Percentiles rank a stretch among this genome's conserved stretches.
Conservation (phyloP, 2,113 vertebrate species). For the Heterocephalus glaber region DNA sequence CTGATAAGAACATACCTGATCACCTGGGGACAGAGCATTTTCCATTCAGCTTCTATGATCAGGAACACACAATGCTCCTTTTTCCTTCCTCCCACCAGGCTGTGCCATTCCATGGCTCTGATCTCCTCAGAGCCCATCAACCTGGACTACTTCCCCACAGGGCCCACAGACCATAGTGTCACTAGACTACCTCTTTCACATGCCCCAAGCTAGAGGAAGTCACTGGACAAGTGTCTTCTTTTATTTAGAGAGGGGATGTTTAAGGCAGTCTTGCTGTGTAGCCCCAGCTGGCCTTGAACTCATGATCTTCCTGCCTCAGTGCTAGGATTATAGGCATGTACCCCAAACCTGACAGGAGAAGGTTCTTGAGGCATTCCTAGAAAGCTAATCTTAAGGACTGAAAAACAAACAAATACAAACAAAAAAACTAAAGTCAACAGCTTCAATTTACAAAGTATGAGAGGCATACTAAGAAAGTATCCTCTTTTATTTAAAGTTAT, state of each 20-base stretch:
- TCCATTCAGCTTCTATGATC: too few species aligned
- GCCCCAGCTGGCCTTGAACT: not conserved
- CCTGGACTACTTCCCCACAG: too few species aligned
- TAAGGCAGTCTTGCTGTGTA: not conserved
- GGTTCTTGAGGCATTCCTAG: not conserved
- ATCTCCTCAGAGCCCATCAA: too few species aligned
- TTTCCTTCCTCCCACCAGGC: too few species aligned
- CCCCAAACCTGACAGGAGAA: not conserved
- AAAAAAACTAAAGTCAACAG: not conserved
- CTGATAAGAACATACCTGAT: not conserved
- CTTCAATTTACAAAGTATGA: not conserved
- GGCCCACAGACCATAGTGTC: not conserved
- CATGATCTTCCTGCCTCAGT: not conserved
- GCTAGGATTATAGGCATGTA: not conserved
- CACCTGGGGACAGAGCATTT: not conserved
- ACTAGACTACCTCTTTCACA: not conserved
- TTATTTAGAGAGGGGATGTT: not conserved
- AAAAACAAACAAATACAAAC: not conserved
- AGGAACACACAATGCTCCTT: not conserved
- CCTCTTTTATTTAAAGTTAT: too few species aligned
- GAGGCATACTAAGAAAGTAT: not conserved
- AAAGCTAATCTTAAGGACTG: not conserved
- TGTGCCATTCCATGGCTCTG: not conserved
- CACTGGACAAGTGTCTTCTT: not conserved
- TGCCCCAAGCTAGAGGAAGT: not conserved